phyloP scores from a whole-genome alignment of 53 echinoderm and acorn worm genomes.

The Paelopatides confundens region DNA sequence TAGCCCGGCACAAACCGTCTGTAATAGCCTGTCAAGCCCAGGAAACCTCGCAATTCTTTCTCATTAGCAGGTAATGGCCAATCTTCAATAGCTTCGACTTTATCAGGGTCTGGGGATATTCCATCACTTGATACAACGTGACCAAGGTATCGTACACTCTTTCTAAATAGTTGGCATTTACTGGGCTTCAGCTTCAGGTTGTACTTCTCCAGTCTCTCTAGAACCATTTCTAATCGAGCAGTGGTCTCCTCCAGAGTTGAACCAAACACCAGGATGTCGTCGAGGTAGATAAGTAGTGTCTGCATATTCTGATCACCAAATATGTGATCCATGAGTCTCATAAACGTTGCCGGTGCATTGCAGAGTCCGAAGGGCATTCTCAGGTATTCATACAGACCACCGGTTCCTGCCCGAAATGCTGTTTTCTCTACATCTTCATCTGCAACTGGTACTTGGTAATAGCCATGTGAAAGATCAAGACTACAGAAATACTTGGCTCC shows the following conservation, averaged over 20 bases:
- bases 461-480: conserved; percentile 79
- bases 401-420: conserved; percentile 78
- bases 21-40: conserved; percentile 66
- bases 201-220: conserved; percentile 38
- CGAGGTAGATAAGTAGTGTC: conserved; percentile 58
- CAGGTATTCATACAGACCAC: conserved; percentile 70
- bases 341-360: conserved; percentile 80
- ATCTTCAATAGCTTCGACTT: conserved; percentile 48
- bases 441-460: conserved; percentile 65
- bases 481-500: conserved; percentile 74
- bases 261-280: conserved; percentile 81
- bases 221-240: conserved; percentile 65
- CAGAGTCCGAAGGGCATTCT: conserved; percentile 80
- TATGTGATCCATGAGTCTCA: conserved; percentile 74
- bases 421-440: conserved; percentile 62
- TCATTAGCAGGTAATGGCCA: conserved; percentile 53
- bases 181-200: conserved; percentile 73
- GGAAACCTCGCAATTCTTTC: conserved; percentile 52
- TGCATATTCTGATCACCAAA: conserved; percentile 79
- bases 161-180: conserved; percentile 70
- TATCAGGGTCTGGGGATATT: conserved; percentile 65
- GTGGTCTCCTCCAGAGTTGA: conserved; percentile 63
- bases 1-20: conserved; percentile 57
- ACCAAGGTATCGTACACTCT: conserved; percentile 53
- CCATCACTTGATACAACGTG: conserved; percentile 59